A percentile compares a stretch with the other conserved stretches of the same genome.
These are phyloP conservation scores for Autographa gamma DNA, from an alignment of 2,888 invertebrate genomes.

Conservation along the genomic window DNA sequence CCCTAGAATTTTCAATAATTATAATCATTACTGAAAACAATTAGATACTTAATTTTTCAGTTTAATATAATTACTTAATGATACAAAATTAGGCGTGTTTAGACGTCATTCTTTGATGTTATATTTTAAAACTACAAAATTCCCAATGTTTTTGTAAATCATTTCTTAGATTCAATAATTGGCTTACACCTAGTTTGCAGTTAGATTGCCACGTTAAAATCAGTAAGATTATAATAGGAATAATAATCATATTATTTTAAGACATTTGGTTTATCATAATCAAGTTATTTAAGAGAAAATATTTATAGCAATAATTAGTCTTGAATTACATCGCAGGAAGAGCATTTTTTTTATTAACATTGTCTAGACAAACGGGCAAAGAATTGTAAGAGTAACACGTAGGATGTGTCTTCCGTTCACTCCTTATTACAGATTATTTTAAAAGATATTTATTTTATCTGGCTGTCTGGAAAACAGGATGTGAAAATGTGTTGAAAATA, in stretches of 20 bases:
- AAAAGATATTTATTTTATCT: not conserved
- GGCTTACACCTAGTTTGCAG: too few relatives aligned
- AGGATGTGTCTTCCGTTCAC: too few relatives aligned
- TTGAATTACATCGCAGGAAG: not conserved
- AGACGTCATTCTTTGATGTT: too few relatives aligned
- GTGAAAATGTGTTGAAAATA: not conserved
- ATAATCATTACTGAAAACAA: slow-evolving; percentile 28
- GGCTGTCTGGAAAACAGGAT: not conserved
- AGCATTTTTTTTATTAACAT: not conserved
- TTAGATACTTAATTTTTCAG: slow-evolving; percentile 20
- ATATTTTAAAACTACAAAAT: too few relatives aligned
- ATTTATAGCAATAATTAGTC: not conserved
- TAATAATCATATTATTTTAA: too few relatives aligned
- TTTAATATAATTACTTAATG: slow-evolving; percentile 32
- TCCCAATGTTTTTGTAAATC: too few relatives aligned
- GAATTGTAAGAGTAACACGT: not conserved
- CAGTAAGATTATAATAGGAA: too few relatives aligned
- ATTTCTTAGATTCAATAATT: too few relatives aligned
- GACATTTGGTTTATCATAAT: too few relatives aligned
- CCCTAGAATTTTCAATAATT: slow-evolving; percentile 21
- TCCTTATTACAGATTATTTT: not conserved
- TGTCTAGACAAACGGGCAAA: not conserved
- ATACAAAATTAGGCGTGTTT: slow-evolving; percentile 23
- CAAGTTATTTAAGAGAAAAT: too few relatives aligned
- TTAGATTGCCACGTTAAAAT: too few relatives aligned